A percentile compares a stretch with the other conserved stretches of the same genome.
Conservation (phyloP, 2,113 vertebrate genomes). For the Collichthys lucidus region DNA sequence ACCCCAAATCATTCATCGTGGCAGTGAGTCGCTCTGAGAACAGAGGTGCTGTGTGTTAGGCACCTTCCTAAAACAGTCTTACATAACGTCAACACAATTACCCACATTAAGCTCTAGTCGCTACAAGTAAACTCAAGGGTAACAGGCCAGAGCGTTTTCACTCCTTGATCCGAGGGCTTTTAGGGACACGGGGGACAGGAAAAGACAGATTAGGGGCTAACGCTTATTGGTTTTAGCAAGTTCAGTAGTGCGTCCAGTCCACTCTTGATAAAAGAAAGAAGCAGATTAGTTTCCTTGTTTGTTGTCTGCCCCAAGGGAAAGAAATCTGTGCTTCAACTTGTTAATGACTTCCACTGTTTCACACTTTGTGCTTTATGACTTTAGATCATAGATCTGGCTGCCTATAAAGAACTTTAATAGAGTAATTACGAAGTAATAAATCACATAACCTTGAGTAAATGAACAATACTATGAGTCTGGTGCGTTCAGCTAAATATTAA, state of each 20-base stretch:
- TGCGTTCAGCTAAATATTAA: background rate
- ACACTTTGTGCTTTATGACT: slow-evolving; percentile 18
- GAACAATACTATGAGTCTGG: background rate
- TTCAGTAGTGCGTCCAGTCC: slow-evolving; percentile 34
- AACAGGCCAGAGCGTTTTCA: slow-evolving; percentile 60
- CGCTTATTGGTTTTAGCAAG: slow-evolving; percentile 47
- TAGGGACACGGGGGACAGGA: slow-evolving; percentile 42
- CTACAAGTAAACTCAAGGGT: slow-evolving; percentile 63
- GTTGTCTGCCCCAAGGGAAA: background rate
- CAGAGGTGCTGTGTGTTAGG: slow-evolving; percentile 70
- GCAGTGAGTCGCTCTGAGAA: slow-evolving; percentile 55
- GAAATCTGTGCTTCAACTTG: slow-evolving; percentile 2
- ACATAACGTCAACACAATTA: slow-evolving; percentile 77
- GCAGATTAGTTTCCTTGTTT: slow-evolving; percentile 51
- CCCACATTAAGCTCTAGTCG: slow-evolving; percentile 66
- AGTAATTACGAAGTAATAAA: background rate
- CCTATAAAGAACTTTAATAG: background rate
- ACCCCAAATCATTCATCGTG: slow-evolving; percentile 35
- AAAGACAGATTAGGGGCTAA: slow-evolving; percentile 59
- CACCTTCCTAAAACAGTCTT: slow-evolving; percentile 68
- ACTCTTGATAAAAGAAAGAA: slow-evolving; percentile 50
- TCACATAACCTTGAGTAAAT: background rate
- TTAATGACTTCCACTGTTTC: slow-evolving; percentile 37
- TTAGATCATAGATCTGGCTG: slow-evolving; percentile 8
- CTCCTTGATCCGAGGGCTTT: slow-evolving; percentile 50